A percentile compares a stretch with the other conserved stretches of the same genome.
Evolutionary conservation across 2,797 vertebrate species (phyloP).

Genomic region (Lagocephalus sceleratus): DNA sequence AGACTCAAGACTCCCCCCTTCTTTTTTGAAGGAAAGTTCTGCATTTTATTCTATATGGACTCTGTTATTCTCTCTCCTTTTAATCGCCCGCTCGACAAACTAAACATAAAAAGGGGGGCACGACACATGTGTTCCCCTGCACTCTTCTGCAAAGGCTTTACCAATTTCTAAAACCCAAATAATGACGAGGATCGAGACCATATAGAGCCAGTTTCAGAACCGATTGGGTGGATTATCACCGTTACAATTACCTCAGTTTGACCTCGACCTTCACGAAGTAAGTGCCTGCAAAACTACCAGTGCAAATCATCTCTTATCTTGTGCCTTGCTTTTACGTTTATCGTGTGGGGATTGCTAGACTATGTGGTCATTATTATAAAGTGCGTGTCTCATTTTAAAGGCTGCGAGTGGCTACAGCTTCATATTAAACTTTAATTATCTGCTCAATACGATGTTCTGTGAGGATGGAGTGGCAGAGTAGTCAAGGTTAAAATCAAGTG

Average conservation of each 20-base stretch:
- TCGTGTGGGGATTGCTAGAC: neutral
- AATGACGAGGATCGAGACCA: slow-evolving; percentile 61
- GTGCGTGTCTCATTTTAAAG: slow-evolving; percentile 1
- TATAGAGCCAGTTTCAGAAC: slow-evolving; percentile 56
- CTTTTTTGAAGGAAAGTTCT: slow-evolving; percentile 69
- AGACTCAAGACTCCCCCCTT: slow-evolving; percentile 56
- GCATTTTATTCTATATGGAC: slow-evolving; percentile 38
- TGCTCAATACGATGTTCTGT: neutral
- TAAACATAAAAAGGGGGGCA: slow-evolving; percentile 28
- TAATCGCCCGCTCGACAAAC: slow-evolving; percentile 23
- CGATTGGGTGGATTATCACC: slow-evolving; percentile 76
- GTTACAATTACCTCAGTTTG: slow-evolving; percentile 72
- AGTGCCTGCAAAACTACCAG: slow-evolving; percentile 51
- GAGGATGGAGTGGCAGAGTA: neutral
- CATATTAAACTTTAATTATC: slow-evolving; percentile 13
- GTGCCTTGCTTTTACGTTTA: slow-evolving; percentile 3
- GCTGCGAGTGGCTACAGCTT: slow-evolving; percentile 1
- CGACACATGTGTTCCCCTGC: slow-evolving; percentile 31
- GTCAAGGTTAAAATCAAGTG: slow-evolving; percentile 7
- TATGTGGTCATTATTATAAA: too few species aligned
- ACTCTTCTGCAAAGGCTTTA: slow-evolving; percentile 58
- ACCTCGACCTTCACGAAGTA: slow-evolving; percentile 80
- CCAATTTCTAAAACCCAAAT: slow-evolving; percentile 34
- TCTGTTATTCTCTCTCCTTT: slow-evolving; percentile 38
- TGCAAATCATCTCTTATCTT: neutral